A percentile compares a stretch with the other conserved stretches of the same genome.
phyloP scores from a whole-genome alignment of 2,113 vertebrate species.

The Semnopithecus entellus region DNA sequence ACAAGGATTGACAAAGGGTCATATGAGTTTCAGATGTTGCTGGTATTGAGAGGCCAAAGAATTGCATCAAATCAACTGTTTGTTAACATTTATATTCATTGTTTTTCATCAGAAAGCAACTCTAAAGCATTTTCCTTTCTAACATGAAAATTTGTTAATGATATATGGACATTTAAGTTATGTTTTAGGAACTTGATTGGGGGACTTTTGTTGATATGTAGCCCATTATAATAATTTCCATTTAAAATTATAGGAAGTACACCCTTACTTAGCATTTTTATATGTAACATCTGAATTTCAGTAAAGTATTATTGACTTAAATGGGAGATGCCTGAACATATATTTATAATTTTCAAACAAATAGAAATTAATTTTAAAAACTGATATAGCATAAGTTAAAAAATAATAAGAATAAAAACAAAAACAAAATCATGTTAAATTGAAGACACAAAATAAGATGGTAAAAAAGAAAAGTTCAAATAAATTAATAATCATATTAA shows the following conservation, averaged over 20 bases:
- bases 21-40: constrained; percentile 2
- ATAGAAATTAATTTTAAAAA: not conserved
- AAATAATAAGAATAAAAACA: not conserved
- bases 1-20: constrained; percentile 22
- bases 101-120: constrained; percentile 41
- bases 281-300: constrained; percentile 9
- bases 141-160: not conserved
- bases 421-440: not conserved
- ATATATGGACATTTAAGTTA: not conserved
- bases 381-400: not conserved
- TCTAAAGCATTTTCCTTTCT: constrained; percentile 39
- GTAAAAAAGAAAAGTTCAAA: not conserved
- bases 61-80: constrained; percentile 43
- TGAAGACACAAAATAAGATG: not conserved
- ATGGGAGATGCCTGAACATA: not conserved
- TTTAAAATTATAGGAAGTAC: constrained; percentile 44
- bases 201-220: constrained; percentile 33
- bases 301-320: not conserved
- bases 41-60: not conserved
- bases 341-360: constrained; percentile 17
- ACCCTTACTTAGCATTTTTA: constrained; percentile 41
- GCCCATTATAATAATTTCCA: constrained; percentile 30
- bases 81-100: constrained; percentile 43
- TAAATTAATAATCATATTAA: constrained; percentile 11
- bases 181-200: not conserved